A percentile compares a stretch with the other conserved stretches of the same genome.
phyloP scores from a whole-genome alignment of 2,113 vertebrate species.

The Chrysochloris asiatica region DNA sequence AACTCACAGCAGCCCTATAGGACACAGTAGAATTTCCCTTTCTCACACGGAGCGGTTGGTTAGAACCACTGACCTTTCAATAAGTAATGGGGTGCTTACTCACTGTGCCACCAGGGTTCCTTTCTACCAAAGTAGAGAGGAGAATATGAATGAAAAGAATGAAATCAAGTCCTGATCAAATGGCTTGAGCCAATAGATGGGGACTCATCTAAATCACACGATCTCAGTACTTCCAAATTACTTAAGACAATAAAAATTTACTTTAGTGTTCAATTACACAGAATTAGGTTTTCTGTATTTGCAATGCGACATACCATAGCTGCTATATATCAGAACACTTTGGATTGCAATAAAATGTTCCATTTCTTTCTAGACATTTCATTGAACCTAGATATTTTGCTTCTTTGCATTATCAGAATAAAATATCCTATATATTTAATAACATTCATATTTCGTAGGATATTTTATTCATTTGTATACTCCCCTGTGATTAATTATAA shows the following conservation, averaged over 20 bases:
- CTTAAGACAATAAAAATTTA: neutral
- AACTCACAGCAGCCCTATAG: neutral
- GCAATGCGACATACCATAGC: too few relatives aligned
- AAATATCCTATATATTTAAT: constrained; percentile 12
- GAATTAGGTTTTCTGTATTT: neutral
- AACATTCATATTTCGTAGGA: neutral
- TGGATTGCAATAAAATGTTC: neutral
- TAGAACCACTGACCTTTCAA: neutral
- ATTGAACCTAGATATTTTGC: neutral
- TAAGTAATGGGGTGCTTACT: neutral
- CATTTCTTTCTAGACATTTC: constrained; percentile 14
- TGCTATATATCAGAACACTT: neutral
- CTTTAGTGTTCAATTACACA: neutral
- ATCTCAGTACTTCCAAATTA: neutral
- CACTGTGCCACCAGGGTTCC: neutral
- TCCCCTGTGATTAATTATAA: neutral
- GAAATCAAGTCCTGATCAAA: neutral
- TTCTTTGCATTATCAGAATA: neutral
- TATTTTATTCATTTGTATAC: constrained; percentile 14
- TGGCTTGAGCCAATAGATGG: too few relatives aligned
- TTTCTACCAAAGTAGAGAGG: neutral
- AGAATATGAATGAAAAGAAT: neutral
- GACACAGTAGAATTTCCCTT: neutral
- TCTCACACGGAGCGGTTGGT: neutral
- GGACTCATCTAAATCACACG: neutral